Percentiles rank a stretch among this genome's conserved stretches.
phyloP scores from a whole-genome alignment of 2,888 invertebrate genomes.

The Eupithecia inturbata region DNA sequence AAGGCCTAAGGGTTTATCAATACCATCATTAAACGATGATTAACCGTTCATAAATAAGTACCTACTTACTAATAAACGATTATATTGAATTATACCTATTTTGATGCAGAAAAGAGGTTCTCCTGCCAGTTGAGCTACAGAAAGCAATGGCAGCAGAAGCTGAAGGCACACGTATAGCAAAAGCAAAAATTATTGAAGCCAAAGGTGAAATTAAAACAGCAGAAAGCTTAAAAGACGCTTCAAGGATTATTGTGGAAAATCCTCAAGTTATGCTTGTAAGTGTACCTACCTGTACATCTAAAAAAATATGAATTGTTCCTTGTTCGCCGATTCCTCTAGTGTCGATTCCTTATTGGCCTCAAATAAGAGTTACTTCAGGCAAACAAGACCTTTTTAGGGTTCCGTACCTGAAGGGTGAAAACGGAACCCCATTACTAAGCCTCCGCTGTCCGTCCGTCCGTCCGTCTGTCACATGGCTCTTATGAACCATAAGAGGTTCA shows the following conservation, averaged over 20 bases:
- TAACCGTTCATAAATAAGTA: neutral
- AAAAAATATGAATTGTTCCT: too few species aligned
- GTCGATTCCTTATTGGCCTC: too few species aligned
- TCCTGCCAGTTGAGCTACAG: slow-evolving; percentile 63
- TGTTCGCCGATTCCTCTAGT: too few species aligned
- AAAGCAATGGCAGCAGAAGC: slow-evolving; percentile 71
- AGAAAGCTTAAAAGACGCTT: slow-evolving; percentile 61
- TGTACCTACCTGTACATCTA: neutral
- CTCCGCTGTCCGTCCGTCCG: too few species aligned
- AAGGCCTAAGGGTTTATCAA: too few species aligned
- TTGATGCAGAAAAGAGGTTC: slow-evolving; percentile 62
- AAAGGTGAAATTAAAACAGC: slow-evolving; percentile 69
- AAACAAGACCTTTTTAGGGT: too few species aligned
- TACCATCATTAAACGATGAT: too few species aligned
- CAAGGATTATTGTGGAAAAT: slow-evolving; percentile 58
- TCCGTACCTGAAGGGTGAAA: too few species aligned
- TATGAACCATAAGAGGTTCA: too few species aligned
- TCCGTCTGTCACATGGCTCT: too few species aligned
- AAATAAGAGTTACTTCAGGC: too few species aligned
- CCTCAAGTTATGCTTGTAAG: slow-evolving; percentile 65
- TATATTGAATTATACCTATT: slow-evolving; percentile 27
- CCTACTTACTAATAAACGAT: neutral
- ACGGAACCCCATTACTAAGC: too few species aligned
- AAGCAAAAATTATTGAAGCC: slow-evolving; percentile 67
- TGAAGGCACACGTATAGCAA: slow-evolving; percentile 64